phyloP scores from a whole-genome alignment of 2,888 invertebrate genomes.

The Acholoe squamosa region DNA sequence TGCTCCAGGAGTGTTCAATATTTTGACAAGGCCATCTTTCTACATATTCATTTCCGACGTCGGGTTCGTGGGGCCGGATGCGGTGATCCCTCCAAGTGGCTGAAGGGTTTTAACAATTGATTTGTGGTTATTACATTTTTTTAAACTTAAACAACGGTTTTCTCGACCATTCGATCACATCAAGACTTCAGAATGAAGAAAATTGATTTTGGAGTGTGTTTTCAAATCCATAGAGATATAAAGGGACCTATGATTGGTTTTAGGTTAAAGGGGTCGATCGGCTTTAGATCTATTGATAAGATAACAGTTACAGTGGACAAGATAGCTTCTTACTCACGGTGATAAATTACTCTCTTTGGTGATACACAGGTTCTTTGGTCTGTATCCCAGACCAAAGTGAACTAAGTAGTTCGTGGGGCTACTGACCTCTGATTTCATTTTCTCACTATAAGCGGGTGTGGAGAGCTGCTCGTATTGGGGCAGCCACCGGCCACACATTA shows the following conservation, averaged over 20 bases:
- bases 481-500: background rate
- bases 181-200: too few species aligned
- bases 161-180: too few species aligned
- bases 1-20: too few species aligned
- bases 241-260: too few species aligned
- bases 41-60: background rate
- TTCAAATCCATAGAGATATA: too few species aligned
- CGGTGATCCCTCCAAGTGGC: background rate
- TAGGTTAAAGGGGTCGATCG: too few species aligned
- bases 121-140: background rate
- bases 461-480: background rate
- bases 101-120: background rate
- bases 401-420: background rate
- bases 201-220: too few species aligned
- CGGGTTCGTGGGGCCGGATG: background rate
- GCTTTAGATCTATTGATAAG: too few species aligned
- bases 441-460: background rate
- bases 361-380: background rate
- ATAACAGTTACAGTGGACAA: too few species aligned
- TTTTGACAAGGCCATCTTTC: too few species aligned
- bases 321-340: too few species aligned
- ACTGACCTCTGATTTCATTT: constrained; percentile 14
- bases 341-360: too few species aligned
- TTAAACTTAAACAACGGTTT: background rate
- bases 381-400: background rate